phyloP scores from a whole-genome alignment of 2,888 invertebrate species.

The Dynastes grantii region DNA sequence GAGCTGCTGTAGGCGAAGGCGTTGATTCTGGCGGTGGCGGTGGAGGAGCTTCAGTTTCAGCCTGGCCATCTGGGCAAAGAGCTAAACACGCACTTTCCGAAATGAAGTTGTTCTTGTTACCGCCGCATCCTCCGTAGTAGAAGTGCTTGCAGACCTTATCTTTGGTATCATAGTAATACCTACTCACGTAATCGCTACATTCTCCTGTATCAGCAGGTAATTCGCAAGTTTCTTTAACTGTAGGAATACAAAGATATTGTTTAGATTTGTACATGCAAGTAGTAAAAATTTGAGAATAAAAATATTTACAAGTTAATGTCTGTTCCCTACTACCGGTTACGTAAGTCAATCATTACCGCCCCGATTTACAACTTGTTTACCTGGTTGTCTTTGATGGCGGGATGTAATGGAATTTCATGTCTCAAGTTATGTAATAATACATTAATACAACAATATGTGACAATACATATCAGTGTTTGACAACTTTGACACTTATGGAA shows the following conservation, averaged over 20 bases:
- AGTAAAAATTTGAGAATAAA: not conserved
- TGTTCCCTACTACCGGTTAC: too few species aligned
- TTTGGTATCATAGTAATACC: slow-evolving; percentile 89
- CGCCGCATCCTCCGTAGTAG: slow-evolving; percentile 93
- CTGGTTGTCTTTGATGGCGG: too few species aligned
- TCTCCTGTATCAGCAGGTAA: slow-evolving; percentile 84
- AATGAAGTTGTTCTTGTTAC: slow-evolving; percentile 90
- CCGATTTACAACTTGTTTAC: too few species aligned
- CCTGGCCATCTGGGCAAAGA: slow-evolving; percentile 73
- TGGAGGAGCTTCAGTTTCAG: slow-evolving; percentile 46
- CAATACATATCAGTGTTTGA: too few species aligned
- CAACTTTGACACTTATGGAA: too few species aligned
- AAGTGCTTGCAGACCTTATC: slow-evolving; percentile 85
- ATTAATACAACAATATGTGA: too few species aligned
- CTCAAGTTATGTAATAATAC: too few species aligned
- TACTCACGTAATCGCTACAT: slow-evolving; percentile 82
- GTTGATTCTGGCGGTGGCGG: slow-evolving; percentile 47
- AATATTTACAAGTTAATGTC: too few species aligned
- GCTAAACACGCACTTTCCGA: slow-evolving; percentile 78
- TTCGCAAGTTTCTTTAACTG: slow-evolving; percentile 81
- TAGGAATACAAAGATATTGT: slow-evolving; percentile 49
- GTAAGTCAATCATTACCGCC: too few species aligned
- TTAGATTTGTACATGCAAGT: not conserved
- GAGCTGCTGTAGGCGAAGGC: slow-evolving; percentile 26
- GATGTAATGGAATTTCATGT: too few species aligned